Base-by-base conservation (phyloP, 2,888 invertebrate genomes). In the Ctenicera cuprea region DNA sequence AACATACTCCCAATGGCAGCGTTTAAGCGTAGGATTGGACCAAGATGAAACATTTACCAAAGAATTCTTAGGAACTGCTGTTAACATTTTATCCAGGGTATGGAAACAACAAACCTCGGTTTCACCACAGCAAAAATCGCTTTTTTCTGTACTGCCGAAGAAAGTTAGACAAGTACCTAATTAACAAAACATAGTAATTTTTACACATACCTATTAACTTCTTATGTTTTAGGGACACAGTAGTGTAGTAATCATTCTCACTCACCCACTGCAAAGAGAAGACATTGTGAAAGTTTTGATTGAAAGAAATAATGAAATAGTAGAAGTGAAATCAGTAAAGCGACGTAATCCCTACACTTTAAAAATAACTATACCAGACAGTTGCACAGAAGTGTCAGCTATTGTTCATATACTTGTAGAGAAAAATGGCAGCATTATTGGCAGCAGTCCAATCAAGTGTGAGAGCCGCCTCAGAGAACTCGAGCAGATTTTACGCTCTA, bases 1-100 rank as follows among this genome's bases (percentile, higher is more conserved):
- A 2, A 90, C 91, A 54, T 95, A 94, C 83, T 91, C 92, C 72
- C 92, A 93, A 82, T 96, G 96, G 96, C 92, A 92, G 73, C 92
- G 94, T 84, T 93, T 94, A 88, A 90, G 90, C 52, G 93, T 94
- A 16, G 89, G 89, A 0, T 92, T 93, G 61, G 95, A 95, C 83
- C 94, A 95, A 83, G 96, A 96, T 85, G 94, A 94, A 65, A 92
- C 93, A 0, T 95, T 95, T 83, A 95, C 95, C 38, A 94, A 94
- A 77, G 94, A 95, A 75, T 94, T 96, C 82, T 88, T 96, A n/a
- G 93, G 93, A 0, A 92, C 94, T 7, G 95, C 95, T 0, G 94
- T 95, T 76, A 92, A 93, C 20, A 95, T 95, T 76, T 88, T 95
- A 30, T 92, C 94, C 12, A 85, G 85, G 72, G 87, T 88, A 45